Evolutionary conservation across 2,797 vertebrate species (phyloP).

Genomic region (Carapus acus): DNA sequence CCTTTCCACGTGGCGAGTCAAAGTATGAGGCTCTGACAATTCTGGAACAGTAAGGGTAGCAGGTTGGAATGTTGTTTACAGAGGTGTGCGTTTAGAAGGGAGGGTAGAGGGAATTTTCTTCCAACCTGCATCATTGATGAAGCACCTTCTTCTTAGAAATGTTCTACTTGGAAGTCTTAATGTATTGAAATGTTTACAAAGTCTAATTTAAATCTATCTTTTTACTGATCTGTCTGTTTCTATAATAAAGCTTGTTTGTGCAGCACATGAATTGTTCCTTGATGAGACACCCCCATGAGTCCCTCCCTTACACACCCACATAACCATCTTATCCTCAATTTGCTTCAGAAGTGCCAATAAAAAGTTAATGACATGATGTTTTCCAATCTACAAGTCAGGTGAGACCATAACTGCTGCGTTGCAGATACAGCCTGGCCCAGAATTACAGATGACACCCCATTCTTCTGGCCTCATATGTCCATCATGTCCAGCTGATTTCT

Average conservation of each 20-base stretch:
- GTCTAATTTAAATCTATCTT: constrained; percentile 48
- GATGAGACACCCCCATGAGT: not conserved
- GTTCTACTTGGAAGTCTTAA: constrained; percentile 33
- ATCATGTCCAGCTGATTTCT: too few relatives aligned
- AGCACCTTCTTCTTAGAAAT: constrained; percentile 16
- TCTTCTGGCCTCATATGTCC: too few relatives aligned
- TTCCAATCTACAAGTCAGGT: too few relatives aligned
- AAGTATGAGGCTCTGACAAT: too few relatives aligned
- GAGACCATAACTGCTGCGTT: too few relatives aligned
- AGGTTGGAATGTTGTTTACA: constrained; percentile 25
- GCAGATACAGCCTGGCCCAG: too few relatives aligned
- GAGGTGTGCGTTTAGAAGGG: too few relatives aligned
- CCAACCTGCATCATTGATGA: constrained; percentile 11
- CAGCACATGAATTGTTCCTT: constrained; percentile 4
- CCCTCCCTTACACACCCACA: not conserved
- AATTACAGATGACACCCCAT: too few relatives aligned
- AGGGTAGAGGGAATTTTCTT: constrained; percentile 16
- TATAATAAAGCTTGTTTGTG: constrained; percentile 6
- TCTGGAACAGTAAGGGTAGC: too few relatives aligned
- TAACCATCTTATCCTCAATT: not conserved
- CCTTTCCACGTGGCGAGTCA: too few relatives aligned
- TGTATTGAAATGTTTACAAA: constrained; percentile 45
- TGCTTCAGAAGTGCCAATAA: not conserved
- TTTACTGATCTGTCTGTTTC: constrained; percentile 27
- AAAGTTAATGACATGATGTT: too few relatives aligned